These are phyloP conservation scores for Hoplias malabaricus DNA, from an alignment of 2,113 vertebrate genomes.

Conservation along the genomic window DNA sequence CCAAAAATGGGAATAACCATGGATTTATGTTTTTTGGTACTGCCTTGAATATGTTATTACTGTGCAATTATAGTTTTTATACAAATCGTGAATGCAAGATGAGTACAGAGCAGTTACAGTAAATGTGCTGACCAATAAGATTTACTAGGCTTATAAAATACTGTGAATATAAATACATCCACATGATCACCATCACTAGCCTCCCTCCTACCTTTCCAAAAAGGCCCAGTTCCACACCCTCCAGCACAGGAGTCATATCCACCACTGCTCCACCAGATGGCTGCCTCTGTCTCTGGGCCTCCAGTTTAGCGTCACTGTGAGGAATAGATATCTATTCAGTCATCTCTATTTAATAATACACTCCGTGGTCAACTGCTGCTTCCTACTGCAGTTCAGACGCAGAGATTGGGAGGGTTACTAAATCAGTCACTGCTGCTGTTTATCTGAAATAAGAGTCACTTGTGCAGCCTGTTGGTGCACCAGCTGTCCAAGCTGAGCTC, in stretches of 20 bases:
- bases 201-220: conserved; percentile 82
- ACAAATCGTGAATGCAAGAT: background rate
- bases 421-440: conserved; percentile 11
- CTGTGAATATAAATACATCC: background rate
- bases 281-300: conserved; percentile 86
- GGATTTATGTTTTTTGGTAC: too few species aligned
- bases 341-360: background rate
- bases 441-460: conserved; percentile 18
- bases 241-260: conserved; percentile 87
- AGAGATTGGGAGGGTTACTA: conserved; percentile 1
- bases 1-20: too few species aligned
- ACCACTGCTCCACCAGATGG: conserved; percentile 83
- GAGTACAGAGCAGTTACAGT: background rate
- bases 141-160: background rate
- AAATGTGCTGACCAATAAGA: background rate
- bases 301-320: conserved; percentile 84
- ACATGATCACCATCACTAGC: background rate
- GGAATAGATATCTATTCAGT: conserved; percentile 25
- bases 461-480: background rate
- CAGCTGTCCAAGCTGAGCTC: background rate
- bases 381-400: background rate
- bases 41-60: too few species aligned
- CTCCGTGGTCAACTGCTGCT: background rate
- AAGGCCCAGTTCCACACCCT: conserved; percentile 88
- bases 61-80: background rate